Evolutionary conservation across 1,140 invertebrate species (phyloP), one percentile per base, ranked within the genome.

Genomic region (Nymphalis io): DNA sequence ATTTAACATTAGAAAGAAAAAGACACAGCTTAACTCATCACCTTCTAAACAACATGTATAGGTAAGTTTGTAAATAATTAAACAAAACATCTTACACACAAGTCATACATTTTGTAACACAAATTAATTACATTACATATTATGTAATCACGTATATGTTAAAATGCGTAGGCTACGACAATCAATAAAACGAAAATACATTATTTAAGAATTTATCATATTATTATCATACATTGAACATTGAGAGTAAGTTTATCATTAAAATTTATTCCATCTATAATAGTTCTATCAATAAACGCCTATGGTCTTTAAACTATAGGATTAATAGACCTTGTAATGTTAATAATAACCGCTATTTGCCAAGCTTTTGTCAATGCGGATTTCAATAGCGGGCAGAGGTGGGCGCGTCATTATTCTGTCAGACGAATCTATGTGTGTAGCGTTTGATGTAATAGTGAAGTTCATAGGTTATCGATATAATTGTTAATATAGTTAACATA

Each of bases 321-420:
- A 84, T 85, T 89, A 86, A 88, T 83, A 87, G 77, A 48, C 66
- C 73, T 63, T 78, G 79, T 75, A 75, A 74, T 76, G 71, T 78
- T 80, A 89, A 87, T 90, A 88, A 88, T 88, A 79, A 72, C 51
- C 78, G 80, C 65, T 88, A 89, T 90, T 88, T 90, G 85, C 84
- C 69, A 76, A 78, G 81, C 85, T 80, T 84, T 90, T 89, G 86
- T 88, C 81, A 79, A 87, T 79, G 81, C 81, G 83, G 85, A 79
- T 76, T 63, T 82, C 72, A 85, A 87, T 84, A 77, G 79, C 63
- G 73, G 72, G 75, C 76, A 64, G 79, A 86, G 87, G 88, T 88
- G 79, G 85, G 85, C 83, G 75, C 82, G 83, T 86, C 82, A 82
- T 86, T 83, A 83, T 86, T 77, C 76, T 79, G 77, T 77, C 79